phyloP scores from a whole-genome alignment of 1,140 invertebrate species.

The Chironomus striatipennis region DNA sequence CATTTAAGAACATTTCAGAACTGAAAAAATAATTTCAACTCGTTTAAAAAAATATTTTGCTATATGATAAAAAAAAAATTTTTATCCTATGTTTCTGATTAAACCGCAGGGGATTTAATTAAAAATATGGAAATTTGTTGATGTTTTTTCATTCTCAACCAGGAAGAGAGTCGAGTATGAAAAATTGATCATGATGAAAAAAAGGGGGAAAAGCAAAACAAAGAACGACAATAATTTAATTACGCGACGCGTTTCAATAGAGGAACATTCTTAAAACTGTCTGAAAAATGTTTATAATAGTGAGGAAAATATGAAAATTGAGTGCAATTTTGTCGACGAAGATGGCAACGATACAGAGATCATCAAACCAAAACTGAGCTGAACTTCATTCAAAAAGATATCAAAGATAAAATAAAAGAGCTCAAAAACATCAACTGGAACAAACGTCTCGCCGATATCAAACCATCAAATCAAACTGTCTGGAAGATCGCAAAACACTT shows the following conservation, averaged over 20 bases:
- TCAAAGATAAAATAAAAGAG: too few relatives aligned
- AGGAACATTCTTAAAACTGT: too few relatives aligned
- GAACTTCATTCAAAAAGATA: too few relatives aligned
- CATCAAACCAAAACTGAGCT: too few relatives aligned
- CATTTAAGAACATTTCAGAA: background rate
- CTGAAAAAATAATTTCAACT: background rate
- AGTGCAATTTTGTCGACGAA: background rate
- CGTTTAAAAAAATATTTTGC: constrained; percentile 5
- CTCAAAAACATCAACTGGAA: too few relatives aligned
- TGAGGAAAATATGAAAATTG: constrained; percentile 7
- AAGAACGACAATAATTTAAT: constrained; percentile 3
- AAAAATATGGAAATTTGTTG: constrained; percentile 14
- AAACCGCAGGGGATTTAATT: constrained; percentile 12
- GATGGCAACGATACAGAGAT: too few relatives aligned
- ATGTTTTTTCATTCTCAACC: background rate
- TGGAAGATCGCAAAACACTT: too few relatives aligned
- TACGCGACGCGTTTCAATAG: background rate
- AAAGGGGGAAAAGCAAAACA: constrained; percentile 7
- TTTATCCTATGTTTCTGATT: background rate
- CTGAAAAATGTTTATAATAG: constrained; percentile 2
- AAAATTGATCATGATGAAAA: background rate
- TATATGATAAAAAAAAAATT: background rate
- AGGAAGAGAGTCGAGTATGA: background rate
- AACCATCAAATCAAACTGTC: too few relatives aligned
- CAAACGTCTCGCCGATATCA: too few relatives aligned